Conservation (phyloP, 2,888 invertebrate species). For the Venustoraphidia nigricollis region DNA sequence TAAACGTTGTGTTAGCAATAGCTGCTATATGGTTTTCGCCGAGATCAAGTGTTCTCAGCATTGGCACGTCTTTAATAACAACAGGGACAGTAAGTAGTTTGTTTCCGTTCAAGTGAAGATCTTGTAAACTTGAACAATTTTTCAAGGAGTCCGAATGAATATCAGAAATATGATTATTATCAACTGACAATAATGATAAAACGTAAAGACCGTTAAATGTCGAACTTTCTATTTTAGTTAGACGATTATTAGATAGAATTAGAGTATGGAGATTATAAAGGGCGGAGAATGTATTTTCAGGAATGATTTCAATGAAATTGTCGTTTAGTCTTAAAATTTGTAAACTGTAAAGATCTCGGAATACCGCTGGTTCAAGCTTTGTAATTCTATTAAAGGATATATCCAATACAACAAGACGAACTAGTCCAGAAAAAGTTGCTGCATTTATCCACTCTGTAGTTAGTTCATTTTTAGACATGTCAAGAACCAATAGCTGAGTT, state of each 20-base stretch:
- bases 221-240: constrained; percentile 57
- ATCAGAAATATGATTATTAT: constrained; percentile 61
- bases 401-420: constrained; percentile 60
- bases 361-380: constrained; percentile 58
- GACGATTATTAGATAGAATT: constrained; percentile 64
- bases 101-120: constrained; percentile 71
- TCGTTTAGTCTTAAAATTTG: constrained; percentile 69
- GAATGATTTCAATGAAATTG: constrained; percentile 59
- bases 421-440: constrained; percentile 61
- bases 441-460: constrained; percentile 72
- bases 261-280: constrained; percentile 66
- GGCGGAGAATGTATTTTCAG: constrained; percentile 63
- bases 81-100: constrained; percentile 59
- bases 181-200: constrained; percentile 59
- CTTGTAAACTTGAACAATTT: constrained; percentile 66
- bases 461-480: constrained; percentile 64
- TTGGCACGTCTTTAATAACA: constrained; percentile 56
- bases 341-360: constrained; percentile 61
- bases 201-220: constrained; percentile 63
- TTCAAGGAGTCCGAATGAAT: constrained; percentile 60
- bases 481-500: constrained; percentile 56
- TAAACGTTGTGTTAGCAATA: constrained; percentile 66
- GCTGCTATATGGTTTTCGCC: constrained; percentile 72
- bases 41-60: constrained; percentile 65
- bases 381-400: constrained; percentile 61